Conservation (phyloP, 2,797 vertebrate species). For the Chrysocyon brachyurus region DNA sequence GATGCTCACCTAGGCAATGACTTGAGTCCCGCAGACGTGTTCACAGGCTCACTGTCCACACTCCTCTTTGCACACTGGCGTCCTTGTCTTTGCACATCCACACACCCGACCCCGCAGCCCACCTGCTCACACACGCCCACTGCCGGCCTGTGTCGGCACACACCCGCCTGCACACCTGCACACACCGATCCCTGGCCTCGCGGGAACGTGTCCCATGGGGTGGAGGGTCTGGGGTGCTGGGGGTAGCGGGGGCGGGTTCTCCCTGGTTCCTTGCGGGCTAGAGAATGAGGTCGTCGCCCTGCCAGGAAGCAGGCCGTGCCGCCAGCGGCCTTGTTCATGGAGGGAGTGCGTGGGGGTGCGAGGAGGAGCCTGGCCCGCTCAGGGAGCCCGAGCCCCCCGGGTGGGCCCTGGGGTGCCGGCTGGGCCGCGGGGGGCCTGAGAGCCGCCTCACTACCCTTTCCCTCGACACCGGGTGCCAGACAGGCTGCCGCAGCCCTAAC, state of each 20-base stretch:
- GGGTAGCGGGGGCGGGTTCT: neutral
- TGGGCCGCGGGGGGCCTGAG: too few relatives aligned
- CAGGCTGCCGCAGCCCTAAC: too few relatives aligned
- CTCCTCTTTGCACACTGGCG: neutral
- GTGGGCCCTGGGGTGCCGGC: too few relatives aligned
- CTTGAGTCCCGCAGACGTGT: neutral
- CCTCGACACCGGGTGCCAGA: too few relatives aligned
- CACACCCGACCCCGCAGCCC: neutral
- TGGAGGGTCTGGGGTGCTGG: neutral
- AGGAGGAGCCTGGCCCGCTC: too few relatives aligned
- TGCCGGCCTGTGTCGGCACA: neutral
- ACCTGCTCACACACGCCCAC: fast-evolving
- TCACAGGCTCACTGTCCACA: neutral
- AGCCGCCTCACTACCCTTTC: too few relatives aligned
- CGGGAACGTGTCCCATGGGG: neutral
- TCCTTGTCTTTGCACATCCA: neutral
- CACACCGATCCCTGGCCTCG: neutral
- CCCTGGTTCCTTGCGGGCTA: too few relatives aligned
- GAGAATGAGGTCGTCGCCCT: too few relatives aligned
- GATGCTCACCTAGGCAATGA: neutral
- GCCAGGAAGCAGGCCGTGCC: too few relatives aligned
- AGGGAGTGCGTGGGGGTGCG: neutral
- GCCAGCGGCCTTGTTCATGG: too few relatives aligned
- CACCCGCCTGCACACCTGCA: neutral
- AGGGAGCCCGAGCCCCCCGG: too few relatives aligned